Evolutionary conservation across 2,797 vertebrate genomes (phyloP), one percentile per base, ranked within the genome.

Genomic region (Silurus lanzhouensis): DNA sequence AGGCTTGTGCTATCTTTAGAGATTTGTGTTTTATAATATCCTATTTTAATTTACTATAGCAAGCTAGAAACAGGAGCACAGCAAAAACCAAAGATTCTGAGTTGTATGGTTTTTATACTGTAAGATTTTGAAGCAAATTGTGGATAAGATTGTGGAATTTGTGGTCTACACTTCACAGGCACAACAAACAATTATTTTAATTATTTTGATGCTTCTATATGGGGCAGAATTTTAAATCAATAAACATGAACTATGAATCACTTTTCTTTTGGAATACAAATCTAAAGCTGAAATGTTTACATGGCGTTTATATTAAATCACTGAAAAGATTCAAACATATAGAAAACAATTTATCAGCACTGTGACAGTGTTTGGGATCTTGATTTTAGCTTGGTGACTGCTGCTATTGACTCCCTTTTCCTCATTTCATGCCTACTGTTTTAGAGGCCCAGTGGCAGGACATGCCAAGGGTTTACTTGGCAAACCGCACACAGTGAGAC

Each of bases 391-490:
- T 60, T 79, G 81, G 60, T 22, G 72, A 82, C 38, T 83, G 77
- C 44, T 70, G 74, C 75, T 77, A 80, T 74, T 14, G 61, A 81
- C 83, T 52, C 79, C 74, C 66, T 27, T 38, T 52, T 66, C 68
- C 57, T 31, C 25, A 25, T 70, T 76, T 86, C 44, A 89, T 89
- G 93, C 93, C 92, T 95, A 88, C 91, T 85, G 80, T 92, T 91
- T 93, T 89, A 92, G 94, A 90, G 92, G 88, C 92, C 91, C 90
- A 13, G 61, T 15, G 87, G 89, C 83, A 67, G 61, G 87, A 82
- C 31, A 84, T 90, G 94, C 93, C 93, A 94, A 93, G 88, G 91
- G 91, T 90, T 90, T 93, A 85, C 91, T 89, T 94, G 91, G 93
- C 90, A 91, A 91, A 88, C 64, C 89, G 90, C 89, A 89, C 80